Evolutionary conservation across 2,113 vertebrate species (phyloP).

Genomic region (Colistium nudipinnis): DNA sequence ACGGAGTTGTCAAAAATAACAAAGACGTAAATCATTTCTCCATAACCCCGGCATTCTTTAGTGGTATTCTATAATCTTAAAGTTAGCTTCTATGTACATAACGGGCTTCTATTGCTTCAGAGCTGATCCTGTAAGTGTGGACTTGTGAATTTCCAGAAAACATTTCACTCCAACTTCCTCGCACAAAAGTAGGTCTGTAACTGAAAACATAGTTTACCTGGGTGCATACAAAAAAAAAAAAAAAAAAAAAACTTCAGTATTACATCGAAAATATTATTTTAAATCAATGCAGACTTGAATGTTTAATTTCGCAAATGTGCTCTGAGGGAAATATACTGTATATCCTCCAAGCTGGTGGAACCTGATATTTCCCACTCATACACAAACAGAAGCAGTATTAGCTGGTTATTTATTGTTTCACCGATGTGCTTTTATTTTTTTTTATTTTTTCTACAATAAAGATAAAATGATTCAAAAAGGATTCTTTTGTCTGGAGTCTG

Average conservation of each 20-base stretch:
- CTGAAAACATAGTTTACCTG: not conserved
- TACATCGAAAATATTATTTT: constrained; percentile 12
- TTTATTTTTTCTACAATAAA: constrained; percentile 65
- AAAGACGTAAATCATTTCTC: not conserved
- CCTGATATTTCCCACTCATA: constrained; percentile 9
- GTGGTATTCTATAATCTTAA: not conserved
- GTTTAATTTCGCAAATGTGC: constrained; percentile 13
- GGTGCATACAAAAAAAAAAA: not conserved
- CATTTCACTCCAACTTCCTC: not conserved
- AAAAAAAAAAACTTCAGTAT: not conserved
- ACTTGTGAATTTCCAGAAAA: not conserved
- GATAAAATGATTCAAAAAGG: constrained; percentile 1
- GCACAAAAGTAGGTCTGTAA: not conserved
- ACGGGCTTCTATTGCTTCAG: constrained; percentile 6
- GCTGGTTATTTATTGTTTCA: constrained; percentile 65
- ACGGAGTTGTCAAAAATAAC: constrained; percentile 17
- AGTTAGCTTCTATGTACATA: constrained; percentile 4
- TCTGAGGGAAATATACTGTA: no score
- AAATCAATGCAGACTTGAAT: constrained; percentile 33
- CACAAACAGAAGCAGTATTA: constrained; percentile 15
- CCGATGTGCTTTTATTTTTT: constrained; percentile 14
- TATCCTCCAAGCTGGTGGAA: not conserved
- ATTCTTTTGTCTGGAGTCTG: not conserved
- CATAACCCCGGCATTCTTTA: not conserved
- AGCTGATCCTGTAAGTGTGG: not conserved